phyloP scores from a whole-genome alignment of 2,113 vertebrate species.

The Myocastor coypus region DNA sequence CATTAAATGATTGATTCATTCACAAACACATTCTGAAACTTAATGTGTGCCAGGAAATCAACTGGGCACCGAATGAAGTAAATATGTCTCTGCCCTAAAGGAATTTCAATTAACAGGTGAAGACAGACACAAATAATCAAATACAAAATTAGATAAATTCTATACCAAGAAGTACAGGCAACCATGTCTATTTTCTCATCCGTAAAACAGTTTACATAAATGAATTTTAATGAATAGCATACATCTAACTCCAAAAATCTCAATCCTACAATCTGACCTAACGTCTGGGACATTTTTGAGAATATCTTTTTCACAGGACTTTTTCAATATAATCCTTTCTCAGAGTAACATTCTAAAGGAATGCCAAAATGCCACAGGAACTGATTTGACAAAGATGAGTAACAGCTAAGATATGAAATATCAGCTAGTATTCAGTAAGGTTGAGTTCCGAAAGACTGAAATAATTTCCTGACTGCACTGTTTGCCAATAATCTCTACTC shows the following conservation, averaged over 20 bases:
- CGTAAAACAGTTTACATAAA: not conserved
- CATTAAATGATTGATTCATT: not conserved
- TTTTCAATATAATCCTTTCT: not conserved
- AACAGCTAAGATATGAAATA: not conserved
- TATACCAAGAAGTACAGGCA: not conserved
- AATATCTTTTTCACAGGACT: not conserved
- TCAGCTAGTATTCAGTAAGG: not conserved
- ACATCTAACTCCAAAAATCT: not conserved
- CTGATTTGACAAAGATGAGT: not conserved
- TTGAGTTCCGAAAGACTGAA: not conserved
- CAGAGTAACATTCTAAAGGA: not conserved
- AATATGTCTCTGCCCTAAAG: not conserved
- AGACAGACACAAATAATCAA: constrained; percentile 10
- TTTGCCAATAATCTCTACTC: not conserved
- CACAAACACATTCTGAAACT: not conserved
- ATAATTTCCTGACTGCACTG: not conserved
- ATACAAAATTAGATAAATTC: not conserved
- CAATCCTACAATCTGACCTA: not conserved
- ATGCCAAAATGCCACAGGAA: not conserved
- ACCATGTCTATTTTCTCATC: not conserved
- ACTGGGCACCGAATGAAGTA: not conserved
- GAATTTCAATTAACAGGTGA: not conserved
- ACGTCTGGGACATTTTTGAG: not conserved
- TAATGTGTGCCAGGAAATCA: not conserved
- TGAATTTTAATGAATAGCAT: not conserved